Conservation (phyloP, 1,140 invertebrate genomes). For the Uloborus diversus region DNA sequence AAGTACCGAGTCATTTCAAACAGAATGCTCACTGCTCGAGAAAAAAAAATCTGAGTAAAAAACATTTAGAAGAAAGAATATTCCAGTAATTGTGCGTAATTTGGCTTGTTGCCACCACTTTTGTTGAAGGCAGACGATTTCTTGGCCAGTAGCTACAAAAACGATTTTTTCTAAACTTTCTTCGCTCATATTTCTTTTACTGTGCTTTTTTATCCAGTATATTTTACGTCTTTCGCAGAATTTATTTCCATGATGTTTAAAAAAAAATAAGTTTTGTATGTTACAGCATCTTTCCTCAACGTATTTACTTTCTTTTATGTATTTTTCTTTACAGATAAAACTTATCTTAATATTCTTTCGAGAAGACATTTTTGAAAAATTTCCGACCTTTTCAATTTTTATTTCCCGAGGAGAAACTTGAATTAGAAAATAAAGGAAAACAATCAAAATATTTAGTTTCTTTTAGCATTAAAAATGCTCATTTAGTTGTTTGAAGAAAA, state of each 20-base stretch:
- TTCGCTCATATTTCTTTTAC: not conserved
- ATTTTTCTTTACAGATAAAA: too few species aligned
- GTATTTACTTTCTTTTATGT: conserved; percentile 29
- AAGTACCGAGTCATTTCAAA: conserved; percentile 35
- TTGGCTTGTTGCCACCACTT: conserved; percentile 49
- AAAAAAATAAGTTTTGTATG: conserved; percentile 41
- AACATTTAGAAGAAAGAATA: not conserved
- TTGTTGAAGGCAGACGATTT: conserved; percentile 39
- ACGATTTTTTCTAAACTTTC: conserved; percentile 39
- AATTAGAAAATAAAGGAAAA: too few species aligned
- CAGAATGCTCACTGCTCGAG: conserved; percentile 3
- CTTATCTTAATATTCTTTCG: too few species aligned
- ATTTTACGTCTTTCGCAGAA: not conserved
- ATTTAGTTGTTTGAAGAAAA: too few species aligned
- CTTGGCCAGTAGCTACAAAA: conserved; percentile 10
- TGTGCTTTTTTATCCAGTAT: not conserved
- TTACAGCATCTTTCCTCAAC: conserved; percentile 8
- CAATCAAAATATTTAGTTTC: too few species aligned
- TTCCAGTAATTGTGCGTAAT: conserved; percentile 51
- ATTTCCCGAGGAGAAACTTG: too few species aligned
- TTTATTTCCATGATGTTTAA: conserved; percentile 23
- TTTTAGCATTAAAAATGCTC: too few species aligned
- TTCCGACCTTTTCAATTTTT: too few species aligned
- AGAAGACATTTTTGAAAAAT: too few species aligned
- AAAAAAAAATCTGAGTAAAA: conserved; percentile 19